A percentile compares a stretch with the other conserved stretches of the same genome.
Conservation (phyloP, 2,113 vertebrate species). For the Periophthalmodon schlosseri region DNA sequence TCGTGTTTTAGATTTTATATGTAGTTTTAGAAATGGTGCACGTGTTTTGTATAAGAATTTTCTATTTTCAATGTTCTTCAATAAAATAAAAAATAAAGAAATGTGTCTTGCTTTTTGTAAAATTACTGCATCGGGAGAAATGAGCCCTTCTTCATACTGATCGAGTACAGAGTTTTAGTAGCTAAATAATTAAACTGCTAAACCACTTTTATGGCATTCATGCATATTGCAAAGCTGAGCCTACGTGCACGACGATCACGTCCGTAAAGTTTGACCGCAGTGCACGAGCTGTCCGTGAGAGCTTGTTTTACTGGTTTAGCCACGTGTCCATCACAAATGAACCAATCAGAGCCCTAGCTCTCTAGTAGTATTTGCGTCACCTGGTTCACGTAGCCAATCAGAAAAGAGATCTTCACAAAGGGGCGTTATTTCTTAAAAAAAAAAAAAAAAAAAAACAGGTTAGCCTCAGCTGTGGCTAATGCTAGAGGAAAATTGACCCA, state of each 20-base stretch:
- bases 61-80: slow-evolving; percentile 73
- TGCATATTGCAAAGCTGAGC: neutral
- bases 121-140: neutral
- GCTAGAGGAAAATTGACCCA: slow-evolving; percentile 67
- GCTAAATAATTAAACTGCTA: neutral
- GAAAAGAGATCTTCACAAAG: neutral
- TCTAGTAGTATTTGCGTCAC: too few species aligned
- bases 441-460: slow-evolving; percentile 17
- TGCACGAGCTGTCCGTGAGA: neutral
- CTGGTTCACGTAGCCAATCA: slow-evolving; percentile 54
- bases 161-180: neutral
- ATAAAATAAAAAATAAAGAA: slow-evolving; percentile 56
- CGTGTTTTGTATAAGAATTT: slow-evolving; percentile 54
- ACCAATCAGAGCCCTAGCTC: slow-evolving; percentile 34
- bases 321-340: slow-evolving; percentile 11
- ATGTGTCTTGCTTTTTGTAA: neutral
- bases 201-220: neutral
- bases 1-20: slow-evolving; percentile 62
- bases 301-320: slow-evolving; percentile 15
- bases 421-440: slow-evolving; percentile 47
- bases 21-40: slow-evolving; percentile 75
- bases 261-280: neutral
- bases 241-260: slow-evolving; percentile 16
- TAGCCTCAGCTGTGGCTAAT: slow-evolving; percentile 40
- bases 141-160: neutral